Evolutionary conservation across 2,113 vertebrate genomes (phyloP).

Genomic region (Bos taurus): ARS-UCD2.0 NC_037331.1:83740501-83741000

Average conservation of each 20-base stretch:
- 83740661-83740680: not conserved
- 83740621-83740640: not conserved
- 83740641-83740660: not conserved
- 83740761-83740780: not conserved
- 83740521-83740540: not conserved
- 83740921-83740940: not conserved
- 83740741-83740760: not conserved
- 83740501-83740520: not conserved
- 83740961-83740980: not conserved
- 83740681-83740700: not conserved
- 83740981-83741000: not conserved
- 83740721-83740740: not conserved
- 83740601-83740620: not conserved
- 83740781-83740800: not conserved
- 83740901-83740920: not conserved
- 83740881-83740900: not conserved
- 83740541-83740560: not conserved
- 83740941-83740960: not conserved
- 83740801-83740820: not conserved
- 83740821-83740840: not conserved
- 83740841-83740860: not conserved
- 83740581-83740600: not conserved
- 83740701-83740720: not conserved
- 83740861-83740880: not conserved
- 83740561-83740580: not conserved